Conservation (phyloP, 1,140 invertebrate genomes). For the Bombus pyrosoma region DNA sequence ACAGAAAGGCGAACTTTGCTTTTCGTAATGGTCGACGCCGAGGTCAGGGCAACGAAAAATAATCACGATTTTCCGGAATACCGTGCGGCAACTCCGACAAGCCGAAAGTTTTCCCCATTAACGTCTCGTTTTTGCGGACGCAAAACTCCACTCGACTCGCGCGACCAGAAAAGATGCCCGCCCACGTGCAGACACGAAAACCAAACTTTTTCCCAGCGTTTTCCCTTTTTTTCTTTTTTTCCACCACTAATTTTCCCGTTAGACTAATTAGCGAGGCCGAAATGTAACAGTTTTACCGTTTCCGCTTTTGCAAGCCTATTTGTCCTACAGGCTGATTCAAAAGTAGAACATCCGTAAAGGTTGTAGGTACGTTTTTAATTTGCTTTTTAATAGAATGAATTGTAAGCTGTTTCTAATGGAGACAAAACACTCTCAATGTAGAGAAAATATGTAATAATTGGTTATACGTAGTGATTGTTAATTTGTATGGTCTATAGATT, state of each 20-base stretch:
- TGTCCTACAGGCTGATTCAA: background rate
- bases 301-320: background rate
- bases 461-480: too few relatives aligned
- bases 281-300: background rate
- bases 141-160: slow-evolving; percentile 11
- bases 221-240: background rate
- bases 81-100: background rate
- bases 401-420: too few relatives aligned
- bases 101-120: slow-evolving; percentile 48
- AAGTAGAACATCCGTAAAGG: background rate
- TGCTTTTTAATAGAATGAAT: background rate
- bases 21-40: background rate
- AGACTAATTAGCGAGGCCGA: slow-evolving; percentile 19
- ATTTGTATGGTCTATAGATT: background rate
- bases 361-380: background rate
- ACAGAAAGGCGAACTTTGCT: slow-evolving; percentile 2
- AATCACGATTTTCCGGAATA: slow-evolving; percentile 34
- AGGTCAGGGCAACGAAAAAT: slow-evolving; percentile 31
- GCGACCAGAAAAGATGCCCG: slow-evolving; percentile 8
- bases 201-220: slow-evolving; percentile 16
- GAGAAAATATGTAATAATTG: too few relatives aligned
- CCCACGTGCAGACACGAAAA: slow-evolving; percentile 4
- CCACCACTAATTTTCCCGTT: slow-evolving; percentile 10
- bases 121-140: slow-evolving; percentile 36
- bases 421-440: too few relatives aligned